These are phyloP conservation scores for Cyrtorhinus lividipennis DNA, from an alignment of 1,140 invertebrate species.

Conservation along the genomic window DNA sequence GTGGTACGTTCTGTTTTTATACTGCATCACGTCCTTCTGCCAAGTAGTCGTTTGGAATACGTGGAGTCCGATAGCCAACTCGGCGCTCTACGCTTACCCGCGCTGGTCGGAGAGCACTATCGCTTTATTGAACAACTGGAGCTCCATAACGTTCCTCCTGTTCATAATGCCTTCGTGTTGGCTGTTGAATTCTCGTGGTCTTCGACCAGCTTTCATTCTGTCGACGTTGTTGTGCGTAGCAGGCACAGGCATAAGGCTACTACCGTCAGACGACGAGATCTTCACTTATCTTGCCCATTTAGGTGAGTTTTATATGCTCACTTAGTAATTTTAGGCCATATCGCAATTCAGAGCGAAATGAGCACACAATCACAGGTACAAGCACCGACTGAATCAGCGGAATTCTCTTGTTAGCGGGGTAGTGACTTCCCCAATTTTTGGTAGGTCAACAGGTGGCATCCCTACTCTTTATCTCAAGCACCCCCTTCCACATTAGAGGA, in stretches of 20 bases:
- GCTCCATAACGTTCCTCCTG: conserved; percentile 34
- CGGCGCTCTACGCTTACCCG: conserved; percentile 33
- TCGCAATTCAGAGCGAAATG: no score
- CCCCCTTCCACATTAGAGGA: no score
- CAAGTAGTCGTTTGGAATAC: conserved; percentile 35
- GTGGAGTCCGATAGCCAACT: conserved; percentile 37
- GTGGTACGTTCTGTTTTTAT: conserved; percentile 17
- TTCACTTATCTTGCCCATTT: conserved; percentile 21
- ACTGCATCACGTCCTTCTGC: conserved; percentile 9
- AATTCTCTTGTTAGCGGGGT: no score
- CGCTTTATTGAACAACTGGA: conserved; percentile 37
- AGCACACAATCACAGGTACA: no score
- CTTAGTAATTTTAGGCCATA: no score
- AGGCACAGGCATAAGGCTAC: conserved; percentile 26
- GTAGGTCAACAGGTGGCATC: no score
- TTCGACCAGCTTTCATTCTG: conserved; percentile 24
- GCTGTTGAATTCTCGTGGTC: conserved; percentile 31
- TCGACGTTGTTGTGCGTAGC: conserved; percentile 26
- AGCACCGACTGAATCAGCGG: no score
- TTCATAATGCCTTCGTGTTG: conserved; percentile 33
- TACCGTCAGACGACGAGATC: conserved; percentile 23
- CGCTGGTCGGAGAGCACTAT: conserved; percentile 33
- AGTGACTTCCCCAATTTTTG: no score
- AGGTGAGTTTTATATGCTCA: conserved; percentile 23
- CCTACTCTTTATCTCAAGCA: no score